Conservation (phyloP, 2,888 invertebrate species). For the Pterostichus niger region DNA sequence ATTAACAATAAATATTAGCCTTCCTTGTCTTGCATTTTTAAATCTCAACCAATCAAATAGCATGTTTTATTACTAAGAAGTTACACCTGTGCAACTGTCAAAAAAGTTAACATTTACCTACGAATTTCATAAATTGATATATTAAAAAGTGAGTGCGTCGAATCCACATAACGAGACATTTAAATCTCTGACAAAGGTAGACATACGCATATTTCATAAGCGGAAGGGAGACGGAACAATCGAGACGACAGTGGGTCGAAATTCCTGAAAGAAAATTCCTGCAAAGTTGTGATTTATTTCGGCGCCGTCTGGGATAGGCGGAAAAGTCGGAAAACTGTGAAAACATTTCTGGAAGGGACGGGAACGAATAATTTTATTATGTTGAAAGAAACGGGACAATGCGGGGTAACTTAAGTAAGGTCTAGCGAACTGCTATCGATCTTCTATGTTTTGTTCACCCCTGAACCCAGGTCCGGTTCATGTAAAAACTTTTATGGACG, state of each 20-base stretch:
- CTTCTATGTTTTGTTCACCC: conserved; percentile 33
- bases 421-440: conserved; percentile 52
- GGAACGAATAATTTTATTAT: conserved; percentile 63
- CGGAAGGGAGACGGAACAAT: conserved; percentile 38
- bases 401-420: conserved; percentile 56
- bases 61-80: too few relatives aligned
- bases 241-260: conserved; percentile 39
- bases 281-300: conserved; percentile 63
- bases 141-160: conserved; percentile 37
- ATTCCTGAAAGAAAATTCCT: conserved; percentile 55
- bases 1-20: not conserved
- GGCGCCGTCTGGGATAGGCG: conserved; percentile 63
- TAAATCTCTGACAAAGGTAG: not conserved
- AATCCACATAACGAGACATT: conserved; percentile 34
- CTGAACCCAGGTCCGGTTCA: conserved; percentile 18
- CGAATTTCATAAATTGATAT: not conserved
- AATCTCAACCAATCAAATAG: too few relatives aligned
- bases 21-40: too few relatives aligned
- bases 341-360: conserved; percentile 56
- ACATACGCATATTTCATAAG: conserved; percentile 28
- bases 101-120: too few relatives aligned
- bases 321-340: conserved; percentile 62
- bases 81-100: too few relatives aligned
- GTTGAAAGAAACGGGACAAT: conserved; percentile 63
- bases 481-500: not conserved